Evolutionary conservation across 2,888 invertebrate genomes (phyloP), one percentile per base, ranked within the genome.

Genomic region (Andrena praecox): DNA sequence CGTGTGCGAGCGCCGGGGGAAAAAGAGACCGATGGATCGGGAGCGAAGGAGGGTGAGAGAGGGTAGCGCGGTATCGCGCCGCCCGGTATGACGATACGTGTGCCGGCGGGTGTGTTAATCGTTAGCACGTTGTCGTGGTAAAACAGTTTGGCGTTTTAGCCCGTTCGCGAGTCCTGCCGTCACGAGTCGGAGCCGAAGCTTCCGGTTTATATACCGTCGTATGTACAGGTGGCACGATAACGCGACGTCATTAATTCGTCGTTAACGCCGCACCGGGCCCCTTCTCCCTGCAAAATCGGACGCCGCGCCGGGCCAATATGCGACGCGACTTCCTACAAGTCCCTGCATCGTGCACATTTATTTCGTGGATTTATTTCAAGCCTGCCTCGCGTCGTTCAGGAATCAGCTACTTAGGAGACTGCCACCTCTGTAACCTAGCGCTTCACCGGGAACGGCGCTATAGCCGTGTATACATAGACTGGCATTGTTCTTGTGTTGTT

Each of bases 121-220:
- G 92, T 91, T 90, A 86, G 90, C 91, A 89, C 91, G 89, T 92
- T 93, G 92, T 90, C 91, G 91, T 85, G 92, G 91, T 91, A 91
- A 92, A 92, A 91, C 92, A 90, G 90, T 92, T 92, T 91, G 90
- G 89, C 90, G 85, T 90, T 92, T 92, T 88, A 89, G 87, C 86
- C 85, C 77, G 73, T 76, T 69, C 35, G 77, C 72, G 78, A 76
- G 81, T 29, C 12, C 63, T 50, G 54, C 48, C 67, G 59, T 68
- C 52, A 69, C 69, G 59, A 56, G 68, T 59, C 76, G 52, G 35
- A 71, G 62, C 50, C 74, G 33, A 50, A 67, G 71, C 83, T 83
- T 78, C 83, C 83, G 83, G 74, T 74, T 35, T 69, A 69, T 72
- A 64, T 69, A 68, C 60, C 42, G 42, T 48, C 6, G 62, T 35